These are phyloP conservation scores for Toxostoma redivivum DNA, from an alignment of 2,113 vertebrate genomes.

Conservation along the genomic window DNA sequence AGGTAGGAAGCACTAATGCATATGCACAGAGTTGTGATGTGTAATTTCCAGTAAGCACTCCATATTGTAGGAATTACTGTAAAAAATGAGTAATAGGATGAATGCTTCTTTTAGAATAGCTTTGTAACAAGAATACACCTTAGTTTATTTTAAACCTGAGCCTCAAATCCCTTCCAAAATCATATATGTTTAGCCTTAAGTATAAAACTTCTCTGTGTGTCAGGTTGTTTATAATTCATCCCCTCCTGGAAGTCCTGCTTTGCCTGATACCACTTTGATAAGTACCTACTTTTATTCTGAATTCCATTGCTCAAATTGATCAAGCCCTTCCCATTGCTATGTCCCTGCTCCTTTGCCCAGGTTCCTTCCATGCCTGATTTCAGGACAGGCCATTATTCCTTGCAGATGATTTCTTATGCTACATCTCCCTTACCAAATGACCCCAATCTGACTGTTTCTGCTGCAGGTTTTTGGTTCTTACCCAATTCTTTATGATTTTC, in stretches of 20 bases:
- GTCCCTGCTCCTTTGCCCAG: not conserved
- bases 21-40: not conserved
- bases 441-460: not conserved
- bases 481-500: not conserved
- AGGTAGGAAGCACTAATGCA: not conserved
- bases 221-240: not conserved
- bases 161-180: not conserved
- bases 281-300: not conserved
- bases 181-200: not conserved
- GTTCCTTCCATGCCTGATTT: not conserved
- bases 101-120: not conserved
- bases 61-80: not conserved
- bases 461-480: not conserved
- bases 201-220: not conserved
- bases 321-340: not conserved
- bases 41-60: not conserved
- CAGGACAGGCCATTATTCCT: not conserved
- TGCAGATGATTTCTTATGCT: not conserved
- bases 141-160: not conserved
- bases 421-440: not conserved
- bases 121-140: not conserved
- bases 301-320: not conserved
- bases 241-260: not conserved
- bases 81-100: not conserved
- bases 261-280: not conserved